phyloP scores from a whole-genome alignment of 2,113 vertebrate genomes.

The Martes martes region DNA sequence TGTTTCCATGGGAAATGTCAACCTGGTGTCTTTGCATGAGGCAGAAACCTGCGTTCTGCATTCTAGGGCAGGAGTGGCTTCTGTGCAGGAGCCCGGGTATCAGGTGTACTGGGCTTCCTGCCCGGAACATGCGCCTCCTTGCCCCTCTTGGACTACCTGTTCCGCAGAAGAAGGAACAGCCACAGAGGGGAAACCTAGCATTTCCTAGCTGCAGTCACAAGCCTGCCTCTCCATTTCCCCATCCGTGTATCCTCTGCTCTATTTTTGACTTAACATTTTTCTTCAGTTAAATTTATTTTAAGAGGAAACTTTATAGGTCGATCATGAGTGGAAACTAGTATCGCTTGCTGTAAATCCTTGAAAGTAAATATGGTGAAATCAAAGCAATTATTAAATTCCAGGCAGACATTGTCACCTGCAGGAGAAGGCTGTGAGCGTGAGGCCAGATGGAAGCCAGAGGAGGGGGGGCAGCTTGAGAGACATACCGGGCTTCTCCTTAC shows the following conservation, averaged over 20 bases:
- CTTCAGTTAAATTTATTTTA: constrained; percentile 24
- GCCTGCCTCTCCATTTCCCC: background rate
- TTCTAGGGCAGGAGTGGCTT: background rate
- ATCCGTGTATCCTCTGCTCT: background rate
- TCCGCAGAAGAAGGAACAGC: too few species aligned
- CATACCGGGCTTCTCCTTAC: background rate
- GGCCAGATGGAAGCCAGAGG: background rate
- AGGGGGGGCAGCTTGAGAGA: background rate
- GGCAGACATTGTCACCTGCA: background rate
- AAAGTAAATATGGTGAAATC: constrained; percentile 40
- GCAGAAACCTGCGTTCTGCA: fast-evolving
- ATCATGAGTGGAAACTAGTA: background rate
- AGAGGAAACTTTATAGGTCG: constrained; percentile 11
- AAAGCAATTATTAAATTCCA: background rate
- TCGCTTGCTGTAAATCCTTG: background rate
- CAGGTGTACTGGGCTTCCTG: fast-evolving
- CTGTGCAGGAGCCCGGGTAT: background rate
- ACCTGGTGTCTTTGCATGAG: background rate
- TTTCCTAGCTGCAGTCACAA: background rate
- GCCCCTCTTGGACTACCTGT: background rate
- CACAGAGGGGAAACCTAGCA: fast-evolving
- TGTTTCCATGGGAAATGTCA: background rate
- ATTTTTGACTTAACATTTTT: background rate
- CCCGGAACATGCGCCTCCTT: fast-evolving
- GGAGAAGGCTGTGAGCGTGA: background rate